phyloP scores from a whole-genome alignment of 2,113 vertebrate genomes.

The Montifringilla adamsi region DNA sequence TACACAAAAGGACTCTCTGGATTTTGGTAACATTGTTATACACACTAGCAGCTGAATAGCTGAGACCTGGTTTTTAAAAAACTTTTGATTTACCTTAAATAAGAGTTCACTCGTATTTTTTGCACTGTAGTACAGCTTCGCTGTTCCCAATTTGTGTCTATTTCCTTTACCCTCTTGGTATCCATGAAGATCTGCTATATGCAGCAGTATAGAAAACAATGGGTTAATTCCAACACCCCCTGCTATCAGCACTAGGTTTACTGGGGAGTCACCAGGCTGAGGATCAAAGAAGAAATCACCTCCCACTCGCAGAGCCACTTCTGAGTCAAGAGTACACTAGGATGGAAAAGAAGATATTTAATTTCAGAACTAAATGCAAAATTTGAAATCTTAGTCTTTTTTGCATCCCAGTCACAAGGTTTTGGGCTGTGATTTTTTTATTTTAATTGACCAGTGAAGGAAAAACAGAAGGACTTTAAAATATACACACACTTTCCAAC shows the following conservation, averaged over 20 bases:
- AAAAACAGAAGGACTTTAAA: background rate
- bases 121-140: conserved; percentile 87
- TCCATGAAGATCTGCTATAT: conserved; percentile 81
- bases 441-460: background rate
- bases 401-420: background rate
- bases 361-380: conserved; percentile 10
- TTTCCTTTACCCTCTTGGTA: conserved; percentile 41
- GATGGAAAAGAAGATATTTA: conserved; percentile 35
- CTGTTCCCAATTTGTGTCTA: conserved; percentile 73
- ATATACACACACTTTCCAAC: background rate
- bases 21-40: background rate
- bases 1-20: background rate
- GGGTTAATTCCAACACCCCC: conserved; percentile 96
- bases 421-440: background rate
- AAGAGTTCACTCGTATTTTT: conserved; percentile 85
- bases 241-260: conserved; percentile 88
- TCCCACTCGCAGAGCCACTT: conserved; percentile 86
- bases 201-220: conserved; percentile 90
- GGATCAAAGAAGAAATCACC: conserved; percentile 95
- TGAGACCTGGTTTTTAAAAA: background rate
- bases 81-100: conserved; percentile 80
- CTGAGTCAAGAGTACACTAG: conserved; percentile 84
- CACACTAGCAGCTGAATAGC: background rate
- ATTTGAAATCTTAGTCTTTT: background rate
- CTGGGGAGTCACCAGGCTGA: conserved; percentile 75